phyloP scores from a whole-genome alignment of 1,140 invertebrate genomes.

The Dreissena rostriformis region DNA sequence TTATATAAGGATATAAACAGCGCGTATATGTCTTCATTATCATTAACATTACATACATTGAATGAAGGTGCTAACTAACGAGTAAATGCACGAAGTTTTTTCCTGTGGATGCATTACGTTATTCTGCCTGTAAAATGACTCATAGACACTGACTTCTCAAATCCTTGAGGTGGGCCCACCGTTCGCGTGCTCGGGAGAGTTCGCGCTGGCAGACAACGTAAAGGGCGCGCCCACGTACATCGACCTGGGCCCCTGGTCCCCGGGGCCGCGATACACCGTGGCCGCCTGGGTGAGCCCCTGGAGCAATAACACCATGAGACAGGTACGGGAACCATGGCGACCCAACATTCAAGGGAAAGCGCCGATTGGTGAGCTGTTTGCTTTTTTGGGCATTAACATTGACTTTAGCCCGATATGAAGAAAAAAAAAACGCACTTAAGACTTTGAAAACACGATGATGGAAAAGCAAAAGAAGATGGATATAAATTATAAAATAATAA shows the following conservation, averaged over 20 bases:
- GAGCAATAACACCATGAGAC: conserved; percentile 58
- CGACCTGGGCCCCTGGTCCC: conserved; percentile 69
- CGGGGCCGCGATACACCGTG: conserved; percentile 68
- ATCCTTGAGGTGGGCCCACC: conserved; percentile 68
- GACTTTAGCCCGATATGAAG: not conserved
- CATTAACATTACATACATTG: no score
- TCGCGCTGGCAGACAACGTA: conserved; percentile 47
- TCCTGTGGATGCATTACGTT: no score
- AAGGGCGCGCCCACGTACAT: conserved; percentile 61
- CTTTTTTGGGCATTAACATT: not conserved
- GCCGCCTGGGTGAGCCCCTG: conserved; percentile 70
- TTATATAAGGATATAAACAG: no score
- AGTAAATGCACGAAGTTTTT: no score
- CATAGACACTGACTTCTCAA: not conserved
- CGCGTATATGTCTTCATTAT: no score
- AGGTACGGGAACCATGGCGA: conserved; percentile 57
- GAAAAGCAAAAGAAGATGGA: no score
- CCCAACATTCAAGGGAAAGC: not conserved
- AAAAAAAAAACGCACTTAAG: no score
- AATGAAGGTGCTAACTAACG: no score
- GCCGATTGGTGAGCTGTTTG: not conserved
- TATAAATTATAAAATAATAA: no score
- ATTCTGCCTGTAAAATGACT: not conserved
- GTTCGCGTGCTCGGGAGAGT: conserved; percentile 69
- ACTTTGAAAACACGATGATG: no score